Evolutionary conservation across 2,888 invertebrate species (phyloP).

Genomic region (Imbricaverruca yamaguchii): DNA sequence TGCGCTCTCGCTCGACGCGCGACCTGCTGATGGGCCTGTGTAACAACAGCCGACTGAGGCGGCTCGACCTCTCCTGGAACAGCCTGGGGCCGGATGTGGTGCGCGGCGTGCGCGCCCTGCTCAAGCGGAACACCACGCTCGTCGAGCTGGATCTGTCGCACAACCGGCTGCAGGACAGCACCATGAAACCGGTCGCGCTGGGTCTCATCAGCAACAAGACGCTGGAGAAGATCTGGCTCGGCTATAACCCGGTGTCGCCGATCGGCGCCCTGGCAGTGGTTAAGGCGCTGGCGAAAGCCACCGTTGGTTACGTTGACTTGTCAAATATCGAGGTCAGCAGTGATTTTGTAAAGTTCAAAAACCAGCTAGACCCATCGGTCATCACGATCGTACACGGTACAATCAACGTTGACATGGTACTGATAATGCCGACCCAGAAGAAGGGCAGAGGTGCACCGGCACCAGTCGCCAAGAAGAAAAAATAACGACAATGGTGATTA

Average conservation of each 20-base stretch:
- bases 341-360: neutral
- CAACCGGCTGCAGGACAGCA: neutral
- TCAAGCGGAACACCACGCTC: neutral
- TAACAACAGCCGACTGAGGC: neutral
- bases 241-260: neutral
- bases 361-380: neutral
- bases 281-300: neutral
- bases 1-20: neutral
- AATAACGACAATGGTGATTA: neutral
- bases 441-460: neutral
- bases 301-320: neutral
- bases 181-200: neutral
- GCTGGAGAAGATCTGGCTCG: slow-evolving; percentile 12
- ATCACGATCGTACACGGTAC: neutral
- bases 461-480: neutral
- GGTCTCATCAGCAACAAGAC: neutral
- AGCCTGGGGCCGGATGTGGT: neutral
- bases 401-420: neutral
- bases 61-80: slow-evolving; percentile 10
- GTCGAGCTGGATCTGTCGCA: slow-evolving; percentile 5
- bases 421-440: neutral
- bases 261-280: neutral
- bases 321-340: neutral
- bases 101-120: neutral
- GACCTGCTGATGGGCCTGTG: neutral